These are phyloP conservation scores for Drosophila rhopaloa DNA, from an alignment of 1,140 invertebrate genomes.

Conservation along the genomic window DNA sequence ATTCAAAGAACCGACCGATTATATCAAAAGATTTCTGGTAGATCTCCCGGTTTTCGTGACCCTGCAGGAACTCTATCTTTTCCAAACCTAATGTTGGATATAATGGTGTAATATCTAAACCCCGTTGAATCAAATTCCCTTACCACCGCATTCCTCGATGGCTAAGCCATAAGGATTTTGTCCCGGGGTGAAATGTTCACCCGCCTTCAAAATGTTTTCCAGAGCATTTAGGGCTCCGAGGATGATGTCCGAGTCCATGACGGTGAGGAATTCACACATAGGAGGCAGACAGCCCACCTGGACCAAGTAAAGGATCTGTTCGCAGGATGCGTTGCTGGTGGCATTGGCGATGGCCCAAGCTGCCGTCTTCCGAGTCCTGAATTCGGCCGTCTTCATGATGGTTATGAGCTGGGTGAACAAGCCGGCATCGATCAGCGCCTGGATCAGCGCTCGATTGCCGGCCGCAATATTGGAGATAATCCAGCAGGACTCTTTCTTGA, in stretches of 20 bases:
- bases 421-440: conserved; percentile 97
- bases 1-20: conserved; percentile 97
- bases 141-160: conserved; percentile 98
- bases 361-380: conserved; percentile 98
- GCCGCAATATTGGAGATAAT: conserved; percentile 99
- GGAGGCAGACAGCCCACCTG: conserved; percentile 94
- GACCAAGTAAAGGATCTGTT: conserved; percentile 92
- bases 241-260: conserved; percentile 98
- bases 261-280: conserved; percentile 96
- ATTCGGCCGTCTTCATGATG: conserved; percentile 95
- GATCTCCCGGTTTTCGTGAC: conserved; percentile 97
- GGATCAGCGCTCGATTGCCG: conserved; percentile 96
- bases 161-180: conserved; percentile 96
- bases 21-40: conserved; percentile 98
- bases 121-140: conserved; percentile 47
- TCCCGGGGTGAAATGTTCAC: conserved; percentile 91
- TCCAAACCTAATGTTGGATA: conserved; percentile 90
- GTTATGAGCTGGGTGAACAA: conserved; percentile 97
- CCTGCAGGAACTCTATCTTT: conserved; percentile 98
- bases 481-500: conserved; percentile 99
- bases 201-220: conserved; percentile 97
- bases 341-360: conserved; percentile 99
- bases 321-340: conserved; percentile 96
- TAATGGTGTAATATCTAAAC: too few species aligned
- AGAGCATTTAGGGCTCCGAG: conserved; percentile 98